Evolutionary conservation across 2,888 invertebrate species (phyloP).

Genomic region (Callosobruchus maculatus): DNA sequence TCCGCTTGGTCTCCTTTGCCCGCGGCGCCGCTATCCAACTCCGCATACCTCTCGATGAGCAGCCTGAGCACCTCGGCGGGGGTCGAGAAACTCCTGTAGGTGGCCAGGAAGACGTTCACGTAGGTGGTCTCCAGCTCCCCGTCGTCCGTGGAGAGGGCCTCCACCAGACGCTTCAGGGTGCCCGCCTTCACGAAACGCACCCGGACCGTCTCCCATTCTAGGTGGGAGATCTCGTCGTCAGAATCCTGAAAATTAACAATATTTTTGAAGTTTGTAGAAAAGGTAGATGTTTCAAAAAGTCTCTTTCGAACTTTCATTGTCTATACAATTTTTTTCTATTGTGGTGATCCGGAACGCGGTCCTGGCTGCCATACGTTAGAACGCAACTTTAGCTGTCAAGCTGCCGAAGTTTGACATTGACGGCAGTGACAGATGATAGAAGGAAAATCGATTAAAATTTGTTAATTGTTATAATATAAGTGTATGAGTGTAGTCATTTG

Average conservation of each 20-base stretch:
- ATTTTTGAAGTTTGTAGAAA: too few species aligned
- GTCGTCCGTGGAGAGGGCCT: slow-evolving; percentile 89
- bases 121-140: slow-evolving; percentile 97
- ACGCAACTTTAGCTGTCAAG: too few species aligned
- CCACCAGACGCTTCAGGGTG: slow-evolving; percentile 88
- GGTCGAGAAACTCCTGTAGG: slow-evolving; percentile 88
- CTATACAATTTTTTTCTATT: too few species aligned
- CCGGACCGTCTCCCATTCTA: slow-evolving; percentile 98
- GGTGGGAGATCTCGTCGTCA: slow-evolving; percentile 88
- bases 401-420: too few species aligned
- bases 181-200: slow-evolving; percentile 95
- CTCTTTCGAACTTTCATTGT: too few species aligned
- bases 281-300: too few species aligned
- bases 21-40: slow-evolving; percentile 56
- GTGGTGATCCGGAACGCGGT: too few species aligned
- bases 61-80: slow-evolving; percentile 81
- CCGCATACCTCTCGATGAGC: slow-evolving; percentile 74
- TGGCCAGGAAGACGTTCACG: slow-evolving; percentile 95
- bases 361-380: too few species aligned
- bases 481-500: too few species aligned
- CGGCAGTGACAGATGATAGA: too few species aligned
- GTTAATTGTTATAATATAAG: too few species aligned
- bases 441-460: too few species aligned
- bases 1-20: slow-evolving; percentile 58
- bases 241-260: slow-evolving; percentile 62